Conservation (phyloP, 2,113 vertebrate species). For the Pterocles orientalis region DNA sequence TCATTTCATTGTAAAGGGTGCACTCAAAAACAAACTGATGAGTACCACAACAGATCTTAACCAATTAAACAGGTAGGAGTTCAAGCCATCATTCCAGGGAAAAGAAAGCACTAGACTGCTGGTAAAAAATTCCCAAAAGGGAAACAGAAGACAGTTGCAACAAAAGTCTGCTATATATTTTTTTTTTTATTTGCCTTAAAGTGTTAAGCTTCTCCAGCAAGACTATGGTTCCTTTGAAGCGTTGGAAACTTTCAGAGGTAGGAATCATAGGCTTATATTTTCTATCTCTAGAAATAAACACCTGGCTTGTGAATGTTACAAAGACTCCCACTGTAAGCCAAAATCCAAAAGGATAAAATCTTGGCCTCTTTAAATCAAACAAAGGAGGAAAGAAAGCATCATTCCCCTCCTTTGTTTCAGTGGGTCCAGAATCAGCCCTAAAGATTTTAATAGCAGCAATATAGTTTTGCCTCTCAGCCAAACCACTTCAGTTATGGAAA, state of each 20-base stretch:
- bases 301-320: neutral
- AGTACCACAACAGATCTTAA: neutral
- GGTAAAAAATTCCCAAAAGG: neutral
- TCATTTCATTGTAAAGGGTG: neutral
- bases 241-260: neutral
- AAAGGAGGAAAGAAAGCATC: neutral
- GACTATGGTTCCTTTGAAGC: neutral
- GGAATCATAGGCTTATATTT: neutral
- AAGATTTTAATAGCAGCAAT: neutral
- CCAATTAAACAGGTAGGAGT: neutral
- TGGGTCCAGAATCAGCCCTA: neutral
- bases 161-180: neutral
- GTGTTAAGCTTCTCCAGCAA: neutral
- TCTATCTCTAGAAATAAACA: neutral
- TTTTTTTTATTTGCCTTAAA: neutral
- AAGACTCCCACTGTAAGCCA: fast-evolving
- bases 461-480: neutral
- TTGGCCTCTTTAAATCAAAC: neutral
- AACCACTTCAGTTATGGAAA: neutral
- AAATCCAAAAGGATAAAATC: neutral
- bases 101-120: neutral
- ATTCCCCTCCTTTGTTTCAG: neutral
- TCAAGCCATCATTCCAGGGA: neutral
- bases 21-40: neutral
- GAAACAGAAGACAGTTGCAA: neutral